phyloP scores from a whole-genome alignment of 1,140 invertebrate genomes.

The Hetaerina americana region DNA sequence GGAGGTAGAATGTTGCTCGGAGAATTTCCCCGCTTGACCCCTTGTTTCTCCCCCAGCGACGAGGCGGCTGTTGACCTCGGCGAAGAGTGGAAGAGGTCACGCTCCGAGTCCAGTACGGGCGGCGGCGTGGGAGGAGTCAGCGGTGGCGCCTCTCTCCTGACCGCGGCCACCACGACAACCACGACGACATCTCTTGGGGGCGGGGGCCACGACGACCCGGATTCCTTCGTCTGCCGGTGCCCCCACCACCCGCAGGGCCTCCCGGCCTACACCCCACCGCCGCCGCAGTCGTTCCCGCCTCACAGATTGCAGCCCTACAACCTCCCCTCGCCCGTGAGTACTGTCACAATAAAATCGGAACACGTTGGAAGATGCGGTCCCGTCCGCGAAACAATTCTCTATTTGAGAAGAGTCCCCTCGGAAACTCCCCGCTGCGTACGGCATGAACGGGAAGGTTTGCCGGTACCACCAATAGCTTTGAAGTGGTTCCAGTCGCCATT shows the following conservation, averaged over 20 bases:
- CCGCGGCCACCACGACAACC: not conserved
- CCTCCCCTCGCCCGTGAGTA: not conserved
- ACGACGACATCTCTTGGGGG: not conserved
- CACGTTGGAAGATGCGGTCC: no score
- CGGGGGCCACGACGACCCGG: not conserved
- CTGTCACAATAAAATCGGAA: no score
- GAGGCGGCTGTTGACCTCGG: slow-evolving; percentile 45
- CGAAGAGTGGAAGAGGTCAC: slow-evolving; percentile 45
- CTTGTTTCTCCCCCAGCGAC: no score
- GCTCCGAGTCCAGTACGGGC: slow-evolving; percentile 52
- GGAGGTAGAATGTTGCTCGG: no score
- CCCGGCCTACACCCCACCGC: not conserved
- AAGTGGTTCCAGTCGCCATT: no score
- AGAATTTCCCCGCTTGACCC: no score
- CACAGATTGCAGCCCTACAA: not conserved
- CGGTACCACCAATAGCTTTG: no score
- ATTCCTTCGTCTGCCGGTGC: not conserved
- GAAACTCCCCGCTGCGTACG: no score
- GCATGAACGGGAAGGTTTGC: no score
- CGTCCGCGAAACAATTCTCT: no score
- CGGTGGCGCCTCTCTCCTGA: not conserved
- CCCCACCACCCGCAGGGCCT: not conserved
- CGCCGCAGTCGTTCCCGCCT: not conserved
- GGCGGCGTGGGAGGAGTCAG: slow-evolving; percentile 46
- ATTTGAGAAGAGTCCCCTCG: no score